phyloP scores from a whole-genome alignment of 2,797 vertebrate species.

The Catharus ustulatus region DNA sequence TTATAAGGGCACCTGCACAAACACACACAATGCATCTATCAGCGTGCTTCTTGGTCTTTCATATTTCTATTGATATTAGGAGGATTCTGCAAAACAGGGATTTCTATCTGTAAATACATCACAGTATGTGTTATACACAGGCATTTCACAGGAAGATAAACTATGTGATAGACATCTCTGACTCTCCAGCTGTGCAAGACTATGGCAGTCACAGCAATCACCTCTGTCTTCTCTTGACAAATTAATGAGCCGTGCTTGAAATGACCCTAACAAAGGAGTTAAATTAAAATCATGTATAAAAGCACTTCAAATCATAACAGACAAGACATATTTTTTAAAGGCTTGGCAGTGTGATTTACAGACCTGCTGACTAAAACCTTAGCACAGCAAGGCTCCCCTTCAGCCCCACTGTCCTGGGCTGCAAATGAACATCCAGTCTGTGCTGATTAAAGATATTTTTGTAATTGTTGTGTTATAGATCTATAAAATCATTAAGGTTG shows the following conservation, averaged over 20 bases:
- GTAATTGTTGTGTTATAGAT: neutral
- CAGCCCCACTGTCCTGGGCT: neutral
- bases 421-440: neutral
- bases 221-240: neutral
- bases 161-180: neutral
- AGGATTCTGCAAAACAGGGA: neutral
- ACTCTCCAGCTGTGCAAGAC: neutral
- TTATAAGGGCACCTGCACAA: neutral
- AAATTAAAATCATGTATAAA: neutral
- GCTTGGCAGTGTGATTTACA: neutral
- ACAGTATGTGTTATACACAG: neutral
- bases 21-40: fast-evolving
- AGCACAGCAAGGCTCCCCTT: neutral
- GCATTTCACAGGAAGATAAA: neutral
- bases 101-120: neutral
- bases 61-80: neutral
- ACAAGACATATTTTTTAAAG: neutral
- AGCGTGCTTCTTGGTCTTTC: neutral
- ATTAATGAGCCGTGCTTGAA: neutral
- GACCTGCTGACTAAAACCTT: neutral
- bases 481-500: neutral
- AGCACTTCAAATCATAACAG: neutral
- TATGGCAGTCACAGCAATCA: neutral
- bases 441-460: neutral
- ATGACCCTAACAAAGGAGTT: neutral